A percentile compares a stretch with the other conserved stretches of the same genome.
phyloP scores from a whole-genome alignment of 2,888 invertebrate genomes.

The Orchesella flavescens region DNA sequence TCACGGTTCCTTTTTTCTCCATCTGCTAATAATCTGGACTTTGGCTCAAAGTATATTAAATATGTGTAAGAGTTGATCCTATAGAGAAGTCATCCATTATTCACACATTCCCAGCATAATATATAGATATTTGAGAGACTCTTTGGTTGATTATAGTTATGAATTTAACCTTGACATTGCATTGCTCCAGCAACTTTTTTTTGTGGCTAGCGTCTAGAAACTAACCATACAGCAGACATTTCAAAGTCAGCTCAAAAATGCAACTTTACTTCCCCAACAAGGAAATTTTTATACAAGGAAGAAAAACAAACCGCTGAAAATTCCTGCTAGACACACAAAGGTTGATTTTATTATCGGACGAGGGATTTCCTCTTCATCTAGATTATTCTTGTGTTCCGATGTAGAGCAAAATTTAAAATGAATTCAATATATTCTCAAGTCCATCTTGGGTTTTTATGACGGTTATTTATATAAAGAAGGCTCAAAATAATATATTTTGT shows the following conservation, averaged over 20 bases:
- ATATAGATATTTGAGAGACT: too few relatives aligned
- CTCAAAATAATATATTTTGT: too few relatives aligned
- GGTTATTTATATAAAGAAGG: background rate
- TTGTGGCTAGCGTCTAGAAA: conserved; percentile 15
- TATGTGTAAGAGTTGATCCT: too few relatives aligned
- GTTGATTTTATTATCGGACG: background rate
- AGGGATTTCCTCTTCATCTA: background rate
- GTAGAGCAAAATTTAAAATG: background rate
- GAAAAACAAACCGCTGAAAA: conserved; percentile 20
- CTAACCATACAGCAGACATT: background rate
- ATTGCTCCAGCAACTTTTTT: conserved; percentile 32
- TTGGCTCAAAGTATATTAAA: too few relatives aligned
- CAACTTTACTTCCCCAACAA: conserved; percentile 16
- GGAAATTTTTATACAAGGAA: conserved; percentile 43
- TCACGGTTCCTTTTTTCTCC: conserved; percentile 2
- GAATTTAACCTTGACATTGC: conserved; percentile 58
- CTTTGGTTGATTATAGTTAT: conserved; percentile 34
- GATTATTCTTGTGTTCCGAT: background rate
- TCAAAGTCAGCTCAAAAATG: background rate
- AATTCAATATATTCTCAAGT: background rate
- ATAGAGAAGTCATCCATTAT: too few relatives aligned
- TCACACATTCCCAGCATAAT: too few relatives aligned
- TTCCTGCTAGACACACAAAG: background rate
- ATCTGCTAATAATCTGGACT: conserved; percentile 4
- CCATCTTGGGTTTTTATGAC: too few relatives aligned